Evolutionary conservation across 1,140 invertebrate species (phyloP), one percentile per base, ranked within the genome.

Genomic region (Luehdorfia chinensis): DNA sequence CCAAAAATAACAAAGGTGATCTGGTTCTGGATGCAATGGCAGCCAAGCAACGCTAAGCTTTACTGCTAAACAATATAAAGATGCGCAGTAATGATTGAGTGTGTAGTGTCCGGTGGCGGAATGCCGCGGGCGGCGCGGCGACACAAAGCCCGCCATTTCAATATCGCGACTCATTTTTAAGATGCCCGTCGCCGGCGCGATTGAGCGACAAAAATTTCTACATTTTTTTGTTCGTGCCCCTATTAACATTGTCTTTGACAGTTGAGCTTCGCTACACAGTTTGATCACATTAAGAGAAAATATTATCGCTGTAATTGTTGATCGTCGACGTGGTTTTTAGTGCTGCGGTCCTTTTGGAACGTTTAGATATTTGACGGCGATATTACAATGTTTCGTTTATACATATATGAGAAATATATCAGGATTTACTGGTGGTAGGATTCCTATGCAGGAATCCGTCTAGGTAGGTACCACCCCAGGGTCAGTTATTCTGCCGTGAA

Each of bases 121-220:
- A 19, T 13, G 19, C 11, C 7, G 36, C 25, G 6, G 25, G 27
- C 18, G 3, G 31, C 12, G 7, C 15, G 11, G 31, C 14, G n/a
- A n/a, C 19, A 18, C 9, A 59, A 51, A 28, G 41, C 48, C 47
- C 52, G 49, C 51, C 65, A 66, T 72, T 72, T 66, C 67, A 71
- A 68, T 72, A 66, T 68, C 58, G 60, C 60, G 28, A 46, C 60
- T 66, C 65, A 66, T 68, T 53, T 63, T 57, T 55, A 31, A 50
- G 54, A 62, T 66, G 45, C 53, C n/a, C 55, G 14, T 27, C 18
- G 47, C 44, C 51, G 31, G 44, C 27, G 54, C 27, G 52, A 62
- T 62, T 62, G 44, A 66, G 56, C 62, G 62, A 69, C 62, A 61
- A 59, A 69, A 65, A 62, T 69, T 51, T 37, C 47, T 56, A 6